phyloP scores from a whole-genome alignment of 2,113 vertebrate genomes.

The Ibidorhyncha struthersii region DNA sequence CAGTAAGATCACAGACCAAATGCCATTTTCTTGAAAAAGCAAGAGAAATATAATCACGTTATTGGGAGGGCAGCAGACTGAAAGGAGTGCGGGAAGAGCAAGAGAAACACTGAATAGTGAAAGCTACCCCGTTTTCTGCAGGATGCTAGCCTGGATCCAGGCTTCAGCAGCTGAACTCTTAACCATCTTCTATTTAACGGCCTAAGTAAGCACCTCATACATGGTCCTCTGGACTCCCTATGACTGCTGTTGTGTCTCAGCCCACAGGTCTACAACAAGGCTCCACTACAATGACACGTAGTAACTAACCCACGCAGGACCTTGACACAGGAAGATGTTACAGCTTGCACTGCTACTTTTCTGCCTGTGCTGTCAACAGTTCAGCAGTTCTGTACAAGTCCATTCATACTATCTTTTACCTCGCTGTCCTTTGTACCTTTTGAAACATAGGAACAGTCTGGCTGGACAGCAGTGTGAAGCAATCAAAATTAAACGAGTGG shows the following conservation, averaged over 20 bases:
- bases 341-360: neutral
- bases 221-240: neutral
- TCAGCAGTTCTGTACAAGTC: neutral
- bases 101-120: rapidly evolving
- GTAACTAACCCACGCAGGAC: neutral
- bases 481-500: neutral
- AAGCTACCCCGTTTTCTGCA: neutral
- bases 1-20: neutral
- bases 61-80: neutral
- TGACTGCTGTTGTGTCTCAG: neutral
- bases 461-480: neutral
- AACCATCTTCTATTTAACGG: neutral
- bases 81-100: neutral
- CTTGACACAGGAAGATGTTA: no score
- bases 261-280: neutral
- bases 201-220: neutral
- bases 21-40: neutral
- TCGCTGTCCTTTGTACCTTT: neutral
- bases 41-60: neutral
- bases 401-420: neutral
- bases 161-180: neutral
- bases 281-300: no score
- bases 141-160: neutral
- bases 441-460: neutral
- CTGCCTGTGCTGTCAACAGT: neutral